Conservation (phyloP, 1,140 invertebrate species). For the Drosophila burlai region DNA sequence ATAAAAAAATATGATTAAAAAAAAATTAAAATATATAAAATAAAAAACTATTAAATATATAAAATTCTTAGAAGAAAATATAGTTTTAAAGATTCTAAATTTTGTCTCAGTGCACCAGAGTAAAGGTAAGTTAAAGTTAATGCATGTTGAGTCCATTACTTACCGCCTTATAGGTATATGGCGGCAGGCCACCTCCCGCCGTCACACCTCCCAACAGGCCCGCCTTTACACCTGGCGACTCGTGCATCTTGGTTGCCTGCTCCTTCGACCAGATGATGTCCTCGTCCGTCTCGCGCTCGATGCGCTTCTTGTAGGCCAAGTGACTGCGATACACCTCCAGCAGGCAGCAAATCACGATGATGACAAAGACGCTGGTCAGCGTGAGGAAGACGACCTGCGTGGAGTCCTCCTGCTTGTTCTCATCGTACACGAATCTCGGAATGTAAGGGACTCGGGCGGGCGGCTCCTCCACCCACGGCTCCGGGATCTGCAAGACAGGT, state of each 20-base stretch:
- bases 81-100: background rate
- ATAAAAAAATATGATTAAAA: too few species aligned
- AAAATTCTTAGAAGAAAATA: background rate
- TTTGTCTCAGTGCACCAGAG: background rate
- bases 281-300: conserved; percentile 89
- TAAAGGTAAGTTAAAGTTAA: conserved; percentile 37
- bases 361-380: conserved; percentile 89
- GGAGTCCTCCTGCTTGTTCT: conserved; percentile 91
- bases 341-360: conserved; percentile 88
- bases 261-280: conserved; percentile 89
- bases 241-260: conserved; percentile 88
- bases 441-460: conserved; percentile 91
- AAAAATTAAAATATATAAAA: background rate
- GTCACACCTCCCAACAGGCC: conserved; percentile 8
- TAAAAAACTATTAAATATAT: too few species aligned
- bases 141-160: conserved; percentile 43
- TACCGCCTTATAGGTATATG: conserved; percentile 84
- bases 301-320: conserved; percentile 88
- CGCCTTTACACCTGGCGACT: conserved; percentile 85
- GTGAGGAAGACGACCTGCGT: conserved; percentile 91
- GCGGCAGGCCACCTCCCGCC: conserved; percentile 43
- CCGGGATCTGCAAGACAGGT: conserved; percentile 85
- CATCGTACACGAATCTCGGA: conserved; percentile 88
- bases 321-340: conserved; percentile 89
- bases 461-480: conserved; percentile 92